Conservation (phyloP, 2,888 invertebrate species). For the Cataglyphis albicans region DNA sequence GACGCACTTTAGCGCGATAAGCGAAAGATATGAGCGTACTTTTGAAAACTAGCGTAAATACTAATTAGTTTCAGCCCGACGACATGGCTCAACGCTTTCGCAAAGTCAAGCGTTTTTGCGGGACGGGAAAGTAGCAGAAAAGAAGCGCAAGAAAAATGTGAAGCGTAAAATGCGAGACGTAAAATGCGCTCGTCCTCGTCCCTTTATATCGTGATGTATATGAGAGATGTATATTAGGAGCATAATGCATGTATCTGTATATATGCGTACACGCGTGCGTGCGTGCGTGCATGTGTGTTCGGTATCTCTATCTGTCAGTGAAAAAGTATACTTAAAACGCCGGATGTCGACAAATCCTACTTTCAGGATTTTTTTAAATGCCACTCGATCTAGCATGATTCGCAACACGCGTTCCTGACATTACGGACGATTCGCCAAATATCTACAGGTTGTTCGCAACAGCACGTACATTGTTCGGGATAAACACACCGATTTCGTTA, state of each 20-base stretch:
- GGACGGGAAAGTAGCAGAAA: conserved; percentile 32
- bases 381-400: conserved; percentile 43
- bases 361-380: conserved; percentile 54
- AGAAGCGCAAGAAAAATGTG: conserved; percentile 46
- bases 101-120: conserved; percentile 65
- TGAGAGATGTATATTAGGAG: background rate
- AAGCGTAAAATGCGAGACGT: conserved; percentile 56
- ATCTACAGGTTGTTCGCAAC: conserved; percentile 84
- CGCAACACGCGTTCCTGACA: conserved; percentile 43
- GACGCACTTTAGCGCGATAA: conserved; percentile 67
- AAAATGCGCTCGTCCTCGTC: conserved; percentile 61
- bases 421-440: conserved; percentile 70
- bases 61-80: conserved; percentile 71
- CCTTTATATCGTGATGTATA: conserved; percentile 45
- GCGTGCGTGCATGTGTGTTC: background rate
- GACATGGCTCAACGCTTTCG: conserved; percentile 40
- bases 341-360: conserved; percentile 37
- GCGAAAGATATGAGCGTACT: conserved; percentile 66
- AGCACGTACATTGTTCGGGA: conserved; percentile 76
- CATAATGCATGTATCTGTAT: background rate
- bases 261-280: background rate
- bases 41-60: conserved; percentile 75
- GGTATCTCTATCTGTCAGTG: conserved; percentile 33
- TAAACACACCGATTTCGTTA: conserved; percentile 82
- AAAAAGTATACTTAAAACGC: conserved; percentile 55